Base-by-base conservation (phyloP, 2,797 vertebrate species). In the Sebastes ruberrimus region DNA sequence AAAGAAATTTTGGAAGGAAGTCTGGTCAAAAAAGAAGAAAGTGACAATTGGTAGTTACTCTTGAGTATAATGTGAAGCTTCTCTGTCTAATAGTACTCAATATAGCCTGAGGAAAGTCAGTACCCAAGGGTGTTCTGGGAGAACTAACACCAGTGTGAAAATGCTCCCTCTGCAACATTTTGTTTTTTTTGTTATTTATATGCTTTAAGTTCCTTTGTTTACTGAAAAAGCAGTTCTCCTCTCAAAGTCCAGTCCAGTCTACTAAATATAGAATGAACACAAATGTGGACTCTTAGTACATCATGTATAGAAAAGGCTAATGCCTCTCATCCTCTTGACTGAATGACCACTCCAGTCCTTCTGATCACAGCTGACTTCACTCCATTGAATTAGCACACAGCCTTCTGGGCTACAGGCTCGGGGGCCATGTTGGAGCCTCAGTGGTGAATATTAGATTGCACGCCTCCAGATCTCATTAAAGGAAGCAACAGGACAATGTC, bases 381-480 rank as follows among this genome's bases (percentile, higher is more conserved):
- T 91, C 84, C 92, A 92, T 91, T 93, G 92, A 93, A 94, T 94
- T 93, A 93, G 89, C 86, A 84, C 83, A 80, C 80, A 85, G 90
- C 70, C 86, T 90, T 82, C 80, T 82, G 91, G 86, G 90, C 80
- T 82, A 67, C 80, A 74, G 85, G 77, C 83, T 91, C 78, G 27
- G 87, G 85, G 87, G 84, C 88, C 92, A 90, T 85, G 90, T 88
- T 85, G 90, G 89, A 91, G 88, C 87, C 90, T 92, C 89, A 70
- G 76, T 92, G 93, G 87, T 89, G 90, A 93, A 93, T 93, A 94
- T 94, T 94, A 94, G 92, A 95, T 95, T 93, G 92, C 90, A 92
- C 86, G 94, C 91, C 92, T 91, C 91, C 92, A 93, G 90, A 94
- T 95, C 94, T 94, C 90, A 95, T 95, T 95, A 95, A 93, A 93